Conservation (phyloP, 2,888 invertebrate species). For the Melanostoma scalare region DNA sequence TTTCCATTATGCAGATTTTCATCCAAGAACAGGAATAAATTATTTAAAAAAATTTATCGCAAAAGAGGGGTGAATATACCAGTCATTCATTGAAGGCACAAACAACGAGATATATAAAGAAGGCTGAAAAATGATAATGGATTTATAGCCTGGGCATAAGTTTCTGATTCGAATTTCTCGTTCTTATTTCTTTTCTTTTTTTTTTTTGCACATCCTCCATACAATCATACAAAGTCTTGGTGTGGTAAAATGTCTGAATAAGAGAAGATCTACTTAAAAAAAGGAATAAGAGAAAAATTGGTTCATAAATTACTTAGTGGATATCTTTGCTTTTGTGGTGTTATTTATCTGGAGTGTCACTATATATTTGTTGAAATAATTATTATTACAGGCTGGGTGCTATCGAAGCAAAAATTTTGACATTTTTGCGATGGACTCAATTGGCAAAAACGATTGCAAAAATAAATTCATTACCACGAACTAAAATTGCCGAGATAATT, state of each 20-base stretch:
- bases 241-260: background rate
- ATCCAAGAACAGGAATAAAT: constrained; percentile 55
- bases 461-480: no score
- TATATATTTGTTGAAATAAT: constrained; percentile 28
- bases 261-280: background rate
- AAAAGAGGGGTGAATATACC: constrained; percentile 44
- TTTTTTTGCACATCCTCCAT: background rate
- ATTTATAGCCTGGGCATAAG: constrained; percentile 41
- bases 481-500: no score
- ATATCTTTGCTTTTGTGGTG: background rate
- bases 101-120: constrained; percentile 28
- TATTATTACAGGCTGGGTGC: background rate
- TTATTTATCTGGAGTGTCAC: constrained; percentile 30
- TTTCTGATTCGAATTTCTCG: constrained; percentile 26
- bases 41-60: constrained; percentile 64
- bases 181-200: no score
- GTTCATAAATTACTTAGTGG: constrained; percentile 18
- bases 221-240: background rate
- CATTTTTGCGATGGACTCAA: no score
- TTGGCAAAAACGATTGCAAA: no score
- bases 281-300: constrained; percentile 1
- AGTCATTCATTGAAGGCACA: constrained; percentile 11
- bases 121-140: constrained; percentile 47
- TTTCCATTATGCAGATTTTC: constrained; percentile 68
- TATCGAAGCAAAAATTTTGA: no score